Evolutionary conservation across 2,888 invertebrate species (phyloP), one percentile per base, ranked within the genome.

Genomic region (Congeria kusceri): DNA sequence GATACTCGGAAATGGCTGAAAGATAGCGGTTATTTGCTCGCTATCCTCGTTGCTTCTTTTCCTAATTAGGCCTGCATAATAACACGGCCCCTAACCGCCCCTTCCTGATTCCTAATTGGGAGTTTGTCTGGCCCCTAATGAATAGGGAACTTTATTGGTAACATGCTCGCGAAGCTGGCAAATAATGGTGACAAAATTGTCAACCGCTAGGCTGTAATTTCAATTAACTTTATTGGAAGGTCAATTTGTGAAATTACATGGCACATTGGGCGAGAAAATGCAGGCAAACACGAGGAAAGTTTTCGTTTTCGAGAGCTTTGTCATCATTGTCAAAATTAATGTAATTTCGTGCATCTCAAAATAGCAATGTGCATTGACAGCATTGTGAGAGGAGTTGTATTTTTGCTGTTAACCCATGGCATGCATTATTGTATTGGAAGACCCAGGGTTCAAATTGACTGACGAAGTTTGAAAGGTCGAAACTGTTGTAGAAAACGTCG

Each of bases 141-240:
- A 64, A 64, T 58, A 23, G 44, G 47, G 46, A 64, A 64, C 20
- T 64, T 72, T 64, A 58, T 57, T 58, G 58, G 63, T 72, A 58
- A 58, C 71, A 28, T n/a, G n/a, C 39, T 49, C 56, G 44, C 66
- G 58, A 70, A 70, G 56, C 56, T 73, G 70, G 61, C 70, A 71
- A 79, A 79, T 71, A 71, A 70, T 39, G 27, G 66, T 67, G 71
- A 61, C 79, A 75, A 69, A 74, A 47, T 71, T 58, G 63, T 25
- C 47, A 70, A 72, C 80, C 75, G 23, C 72, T 49, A 63, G 71
- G 61, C 79, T 77, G 57, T 79, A 74, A 79, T 83, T 70, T 77
- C 74, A 79, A 83, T 83, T 79, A 83, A 49, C 59, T 58, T 79
- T 76, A 77, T 83, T 79, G 76, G 70, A 83, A 72, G 83, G 83